Base-by-base conservation (phyloP, 2,888 invertebrate genomes). In the Agrochola circellaris region DNA sequence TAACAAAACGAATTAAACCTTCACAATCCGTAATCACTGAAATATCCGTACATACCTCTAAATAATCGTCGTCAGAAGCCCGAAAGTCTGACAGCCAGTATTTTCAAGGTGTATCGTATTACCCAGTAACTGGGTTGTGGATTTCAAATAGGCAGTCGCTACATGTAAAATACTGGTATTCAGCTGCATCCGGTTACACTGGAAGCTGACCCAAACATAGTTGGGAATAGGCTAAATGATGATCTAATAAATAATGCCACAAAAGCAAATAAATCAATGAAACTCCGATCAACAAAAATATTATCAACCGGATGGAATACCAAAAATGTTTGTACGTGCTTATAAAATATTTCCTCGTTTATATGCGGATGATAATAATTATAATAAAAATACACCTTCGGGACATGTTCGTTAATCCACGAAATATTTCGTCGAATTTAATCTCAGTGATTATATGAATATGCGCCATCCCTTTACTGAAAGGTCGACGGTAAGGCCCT, bases 341-440 rank as follows among this genome's bases (percentile, higher is more conserved):
- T 72, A 66, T 48, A 79, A 76, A 74, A 84, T 73, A 72, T 80
- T 82, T 83, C 45, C 79, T 77, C 80, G 72, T 82, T 87, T 85
- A 84, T 83, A 73, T 64, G 23, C 42, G 72, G 73, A 85, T 83
- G 71, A 85, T 83, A 88, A 87, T 84, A 87, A 85, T 83, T 87
- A 87, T 84, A 87, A 87, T 87, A 88, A 88, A 90, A 90, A 89
- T 85, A 89, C 82, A 84, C 84, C 87, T 88, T 72, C 68, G 83
- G 84, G 83, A 81, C 70, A 82, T 73, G 65, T 75, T 70, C 81
- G 87, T 88, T 90, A 88, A 90, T 90, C 87, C 89, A 77, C 84
- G 82, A 86, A 90, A 91, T 91, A 92, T 91, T 90, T 86, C 86
- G 87, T 87, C 84, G 88, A 88, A 90, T 92, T 92, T 90, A 91